A percentile compares a stretch with the other conserved stretches of the same genome.
These are phyloP conservation scores for Mastomys coucha DNA, from an alignment of 2,113 vertebrate genomes.

Conservation along the genomic window DNA sequence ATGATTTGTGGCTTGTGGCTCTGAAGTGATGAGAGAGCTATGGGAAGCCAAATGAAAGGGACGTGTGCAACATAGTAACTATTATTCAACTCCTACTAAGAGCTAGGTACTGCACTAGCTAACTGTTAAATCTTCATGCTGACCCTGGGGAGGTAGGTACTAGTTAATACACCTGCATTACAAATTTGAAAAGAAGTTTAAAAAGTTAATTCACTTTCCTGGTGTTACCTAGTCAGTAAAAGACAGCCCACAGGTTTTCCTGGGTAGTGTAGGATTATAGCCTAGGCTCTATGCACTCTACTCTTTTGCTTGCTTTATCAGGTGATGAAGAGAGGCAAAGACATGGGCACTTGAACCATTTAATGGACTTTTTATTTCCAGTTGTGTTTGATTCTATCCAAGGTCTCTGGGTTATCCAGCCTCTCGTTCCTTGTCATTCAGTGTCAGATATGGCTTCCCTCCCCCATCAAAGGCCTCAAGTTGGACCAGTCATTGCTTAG, in stretches of 20 bases:
- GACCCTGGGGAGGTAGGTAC: neutral
- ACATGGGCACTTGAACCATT: neutral
- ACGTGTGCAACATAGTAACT: neutral
- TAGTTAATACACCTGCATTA: neutral
- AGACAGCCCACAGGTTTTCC: neutral
- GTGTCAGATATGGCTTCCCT: neutral
- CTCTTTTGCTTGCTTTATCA: neutral
- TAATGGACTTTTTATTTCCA: neutral
- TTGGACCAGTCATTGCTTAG: neutral
- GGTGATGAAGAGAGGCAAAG: neutral
- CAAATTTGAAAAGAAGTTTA: neutral
- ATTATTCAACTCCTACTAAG: neutral
- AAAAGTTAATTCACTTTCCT: neutral
- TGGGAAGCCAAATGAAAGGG: neutral
- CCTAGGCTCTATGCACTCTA: neutral
- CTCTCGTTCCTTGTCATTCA: neutral
- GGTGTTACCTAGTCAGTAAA: neutral
- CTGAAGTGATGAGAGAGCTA: neutral
- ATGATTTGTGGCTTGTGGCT: no score
- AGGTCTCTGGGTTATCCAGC: neutral
- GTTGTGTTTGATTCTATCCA: neutral
- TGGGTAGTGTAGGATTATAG: neutral
- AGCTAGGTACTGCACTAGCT: neutral
- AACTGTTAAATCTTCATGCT: neutral
- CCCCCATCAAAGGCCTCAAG: neutral